Base-by-base conservation (phyloP, 2,797 vertebrate genomes). In the Argyrosomus regius region DNA sequence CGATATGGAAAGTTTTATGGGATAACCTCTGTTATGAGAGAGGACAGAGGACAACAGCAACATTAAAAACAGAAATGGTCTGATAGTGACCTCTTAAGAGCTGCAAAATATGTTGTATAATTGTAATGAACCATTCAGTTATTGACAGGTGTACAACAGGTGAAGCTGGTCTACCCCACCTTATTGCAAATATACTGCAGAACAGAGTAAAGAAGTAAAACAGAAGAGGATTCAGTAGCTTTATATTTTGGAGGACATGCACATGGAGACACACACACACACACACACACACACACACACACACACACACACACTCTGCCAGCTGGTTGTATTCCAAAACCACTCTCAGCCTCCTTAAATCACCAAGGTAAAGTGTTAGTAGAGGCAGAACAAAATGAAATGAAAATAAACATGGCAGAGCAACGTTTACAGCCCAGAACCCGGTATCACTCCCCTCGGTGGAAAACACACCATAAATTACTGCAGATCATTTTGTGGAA, bases 361-460 rank as follows among this genome's bases (percentile, higher is more conserved):
- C 91, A 94, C 88, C 46, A 82, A 87, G 87, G 90, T 88, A 91
- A 94, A 92, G 91, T 92, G 89, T 91, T 92, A 87, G 86, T 91
- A 89, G 85, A 91, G 88, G 86, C 90, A 90, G 90, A 91, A 91
- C 85, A 83, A 91, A 94, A 91, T 90, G 86, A 93, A 92, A 92
- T 90, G 91, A 93, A 93, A 93, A 94, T 92, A 94, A 94, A 93
- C 91, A 94, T 89, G 88, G 91, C 87, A 88, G 87, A 90, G 90
- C 81, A 88, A 89, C 88, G 86, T 92, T 92, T 94, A 93, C 89
- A 86, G 91, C 89, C 89, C 88, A 92, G 92, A 93, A 91, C 89
- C 72, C 85, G 52, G 90, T 92, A 93, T 92, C 88, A 73, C 90
- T 94, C 92, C 93, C 91, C 83, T 90, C 54, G 86, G 92, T 92